Base-by-base conservation (phyloP, 2,797 vertebrate genomes). In the Pangasius krempfi region DNA sequence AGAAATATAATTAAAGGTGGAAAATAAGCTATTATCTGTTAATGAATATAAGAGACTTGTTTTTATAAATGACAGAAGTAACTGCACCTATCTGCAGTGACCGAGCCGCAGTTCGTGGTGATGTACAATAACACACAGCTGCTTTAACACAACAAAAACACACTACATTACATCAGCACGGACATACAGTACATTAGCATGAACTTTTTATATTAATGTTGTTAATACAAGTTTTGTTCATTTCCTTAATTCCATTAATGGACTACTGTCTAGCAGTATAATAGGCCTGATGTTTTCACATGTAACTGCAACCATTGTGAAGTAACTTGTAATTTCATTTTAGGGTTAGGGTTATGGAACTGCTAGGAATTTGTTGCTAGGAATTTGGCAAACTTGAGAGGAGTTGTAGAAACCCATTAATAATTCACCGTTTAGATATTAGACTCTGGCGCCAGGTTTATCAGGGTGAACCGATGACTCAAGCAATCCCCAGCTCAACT, bases 371-470 rank as follows among this genome's bases (percentile, higher is more conserved):
- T 79, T 89, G 82, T 81, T 70, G 83, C 81, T 80, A 62, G 87
- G 78, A 86, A 87, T 84, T 79, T 89, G 82, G 80, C 78, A 86
- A 89, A 86, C 90, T 83, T 58, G 30, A 40, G 37, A 25, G 56
- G 16, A 56, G 16, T 22, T 81, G n/a, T 25, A 58, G 83, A 92
- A 91, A 89, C 90, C 90, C 91, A 93, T 95, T 94, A 95, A 95
- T 95, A 94, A 95, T 95, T 95, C 96, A 96, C 95, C 92, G 89
- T 90, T 88, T 89, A 88, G 73, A 92, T 91, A 92, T 95, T 94
- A 94, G 94, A 90, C 94, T 92, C 93, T 93, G 95, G 94, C 94
- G 94, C 95, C 94, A 89, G 86, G 93, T 93, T 96, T 96, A 96
- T 96, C 95, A 90, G 92, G 87, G 82, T 91, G 93, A 94, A 94